Conservation (phyloP, 1,140 invertebrate species). For the Babylonia areolata region DNA sequence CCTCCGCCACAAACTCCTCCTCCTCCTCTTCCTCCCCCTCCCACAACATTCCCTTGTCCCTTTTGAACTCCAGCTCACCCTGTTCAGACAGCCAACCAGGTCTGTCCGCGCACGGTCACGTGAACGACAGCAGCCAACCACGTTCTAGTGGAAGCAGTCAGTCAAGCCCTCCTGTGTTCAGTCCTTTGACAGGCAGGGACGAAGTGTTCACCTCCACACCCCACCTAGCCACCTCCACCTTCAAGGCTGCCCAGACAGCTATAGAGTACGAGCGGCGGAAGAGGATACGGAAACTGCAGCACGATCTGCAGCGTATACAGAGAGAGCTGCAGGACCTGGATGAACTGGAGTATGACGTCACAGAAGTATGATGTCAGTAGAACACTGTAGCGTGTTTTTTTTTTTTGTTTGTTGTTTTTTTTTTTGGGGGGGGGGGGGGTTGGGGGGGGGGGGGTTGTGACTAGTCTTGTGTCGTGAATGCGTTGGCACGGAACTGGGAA, state of each 20-base stretch:
- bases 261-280: conserved; percentile 48
- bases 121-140: background rate
- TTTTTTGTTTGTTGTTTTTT: too few species aligned
- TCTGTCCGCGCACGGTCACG: background rate
- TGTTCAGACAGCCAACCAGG: background rate
- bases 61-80: background rate
- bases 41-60: background rate
- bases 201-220: background rate
- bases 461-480: too few species aligned
- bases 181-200: too few species aligned
- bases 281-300: conserved; percentile 54
- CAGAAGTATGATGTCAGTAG: conserved; percentile 48
- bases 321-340: conserved; percentile 55
- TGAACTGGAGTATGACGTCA: conserved; percentile 55
- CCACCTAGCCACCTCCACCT: conserved; percentile 4
- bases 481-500: too few species aligned
- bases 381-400: too few species aligned
- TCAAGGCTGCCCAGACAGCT: conserved; percentile 35
- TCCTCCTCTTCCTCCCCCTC: too few species aligned
- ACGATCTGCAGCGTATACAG: conserved; percentile 55
- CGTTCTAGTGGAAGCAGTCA: background rate
- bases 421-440: too few species aligned
- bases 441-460: too few species aligned
- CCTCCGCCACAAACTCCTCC: too few species aligned
- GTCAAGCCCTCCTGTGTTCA: too few species aligned